Conservation (phyloP, 2,797 vertebrate genomes). For the Microhierax caerulescens region DNA sequence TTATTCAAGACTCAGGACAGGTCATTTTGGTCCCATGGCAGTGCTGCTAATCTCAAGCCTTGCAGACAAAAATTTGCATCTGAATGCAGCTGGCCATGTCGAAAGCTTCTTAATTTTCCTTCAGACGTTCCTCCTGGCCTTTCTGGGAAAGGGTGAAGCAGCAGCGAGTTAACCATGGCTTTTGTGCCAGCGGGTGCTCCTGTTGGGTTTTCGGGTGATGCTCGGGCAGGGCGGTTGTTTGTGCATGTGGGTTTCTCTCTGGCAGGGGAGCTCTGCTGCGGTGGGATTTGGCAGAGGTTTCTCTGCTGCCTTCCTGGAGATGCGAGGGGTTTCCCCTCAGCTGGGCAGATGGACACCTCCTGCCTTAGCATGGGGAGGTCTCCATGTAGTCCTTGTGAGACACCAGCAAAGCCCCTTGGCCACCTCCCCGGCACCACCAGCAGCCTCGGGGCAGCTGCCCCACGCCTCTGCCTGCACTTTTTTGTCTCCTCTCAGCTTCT, state of each 20-base stretch:
- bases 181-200: neutral
- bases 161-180: fast-evolving
- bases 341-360: neutral
- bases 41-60: neutral
- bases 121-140: neutral
- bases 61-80: conserved; percentile 15
- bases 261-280: fast-evolving
- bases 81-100: neutral
- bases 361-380: neutral
- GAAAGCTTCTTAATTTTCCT: neutral
- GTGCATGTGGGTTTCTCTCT: fast-evolving
- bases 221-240: fast-evolving
- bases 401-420: fast-evolving
- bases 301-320: neutral
- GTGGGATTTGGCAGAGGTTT: neutral
- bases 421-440: neutral
- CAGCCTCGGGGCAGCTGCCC: fast-evolving
- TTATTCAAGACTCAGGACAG: neutral
- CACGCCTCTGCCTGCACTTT: fast-evolving
- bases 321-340: fast-evolving
- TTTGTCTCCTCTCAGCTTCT: neutral
- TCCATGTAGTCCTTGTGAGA: fast-evolving
- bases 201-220: fast-evolving
- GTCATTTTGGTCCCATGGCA: neutral
- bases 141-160: neutral